Conservation (phyloP, 2,888 invertebrate genomes). For the Xanthorhoe spadicearia region DNA sequence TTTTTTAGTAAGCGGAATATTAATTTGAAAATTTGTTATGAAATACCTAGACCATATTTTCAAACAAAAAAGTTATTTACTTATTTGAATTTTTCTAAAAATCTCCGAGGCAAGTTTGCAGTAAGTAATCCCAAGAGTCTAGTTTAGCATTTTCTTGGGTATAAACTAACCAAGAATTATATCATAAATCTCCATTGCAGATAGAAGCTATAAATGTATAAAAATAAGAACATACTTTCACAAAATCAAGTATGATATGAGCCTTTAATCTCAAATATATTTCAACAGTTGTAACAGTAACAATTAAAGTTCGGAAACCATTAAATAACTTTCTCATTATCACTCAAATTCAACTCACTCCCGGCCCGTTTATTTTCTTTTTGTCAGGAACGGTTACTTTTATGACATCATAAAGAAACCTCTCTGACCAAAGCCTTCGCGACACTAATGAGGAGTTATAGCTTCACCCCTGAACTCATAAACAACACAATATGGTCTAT, state of each 20-base stretch:
- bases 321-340: not conserved
- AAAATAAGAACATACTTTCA: no score
- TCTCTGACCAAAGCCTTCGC: slow-evolving; percentile 48
- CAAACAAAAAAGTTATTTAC: not conserved
- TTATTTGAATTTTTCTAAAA: slow-evolving; percentile 1
- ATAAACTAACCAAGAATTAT: slow-evolving; percentile 15
- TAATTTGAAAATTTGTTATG: not conserved
- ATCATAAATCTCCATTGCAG: slow-evolving; percentile 12
- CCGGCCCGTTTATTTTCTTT: slow-evolving; percentile 18
- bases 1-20: no score
- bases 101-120: slow-evolving; percentile 3
- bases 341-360: not conserved
- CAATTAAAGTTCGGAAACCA: no score
- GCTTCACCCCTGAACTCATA: slow-evolving; percentile 39
- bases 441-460: slow-evolving; percentile 54
- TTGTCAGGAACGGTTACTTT: slow-evolving; percentile 61
- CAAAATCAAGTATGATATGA: no score
- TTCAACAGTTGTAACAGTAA: no score
- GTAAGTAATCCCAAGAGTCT: slow-evolving; percentile 15
- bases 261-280: no score
- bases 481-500: slow-evolving; percentile 41
- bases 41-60: not conserved
- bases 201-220: not conserved
- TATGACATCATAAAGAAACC: slow-evolving; percentile 64
- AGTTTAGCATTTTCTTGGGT: slow-evolving; percentile 12